Conservation (phyloP, 2,113 vertebrate species). For the Passer domesticus region DNA sequence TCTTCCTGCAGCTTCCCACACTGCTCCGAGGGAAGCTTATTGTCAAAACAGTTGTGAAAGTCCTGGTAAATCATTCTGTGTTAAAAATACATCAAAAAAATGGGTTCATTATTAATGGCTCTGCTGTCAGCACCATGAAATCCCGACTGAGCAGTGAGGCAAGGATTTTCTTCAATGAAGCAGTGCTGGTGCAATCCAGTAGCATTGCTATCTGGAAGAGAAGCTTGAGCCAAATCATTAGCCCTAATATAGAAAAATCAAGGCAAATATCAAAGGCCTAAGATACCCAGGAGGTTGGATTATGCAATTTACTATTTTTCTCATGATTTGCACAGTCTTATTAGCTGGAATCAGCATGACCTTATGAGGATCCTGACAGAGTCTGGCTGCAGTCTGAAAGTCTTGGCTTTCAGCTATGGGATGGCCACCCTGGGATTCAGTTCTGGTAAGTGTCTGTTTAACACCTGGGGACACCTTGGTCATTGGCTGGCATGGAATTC, state of each 20-base stretch:
- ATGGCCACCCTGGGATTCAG: not conserved
- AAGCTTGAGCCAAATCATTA: not conserved
- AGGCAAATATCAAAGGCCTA: not conserved
- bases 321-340: not conserved
- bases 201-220: not conserved
- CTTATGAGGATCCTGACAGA: not conserved
- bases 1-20: not conserved
- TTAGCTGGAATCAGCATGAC: not conserved
- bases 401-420: not conserved
- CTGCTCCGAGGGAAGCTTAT: accelerated
- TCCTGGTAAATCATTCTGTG: not conserved
- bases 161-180: not conserved
- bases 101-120: not conserved
- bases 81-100: slow-evolving; percentile 20
- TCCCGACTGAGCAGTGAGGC: not conserved
- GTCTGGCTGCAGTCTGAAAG: not conserved
- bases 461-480: not conserved
- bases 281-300: not conserved
- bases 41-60: not conserved
- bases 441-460: not conserved
- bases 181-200: not conserved
- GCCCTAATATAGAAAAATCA: not conserved
- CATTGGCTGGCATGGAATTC: not conserved
- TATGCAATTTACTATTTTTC: not conserved
- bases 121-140: not conserved